These are phyloP conservation scores for Tetragnatha versicolor DNA, from an alignment of 1,140 invertebrate genomes.

Conservation along the genomic window DNA sequence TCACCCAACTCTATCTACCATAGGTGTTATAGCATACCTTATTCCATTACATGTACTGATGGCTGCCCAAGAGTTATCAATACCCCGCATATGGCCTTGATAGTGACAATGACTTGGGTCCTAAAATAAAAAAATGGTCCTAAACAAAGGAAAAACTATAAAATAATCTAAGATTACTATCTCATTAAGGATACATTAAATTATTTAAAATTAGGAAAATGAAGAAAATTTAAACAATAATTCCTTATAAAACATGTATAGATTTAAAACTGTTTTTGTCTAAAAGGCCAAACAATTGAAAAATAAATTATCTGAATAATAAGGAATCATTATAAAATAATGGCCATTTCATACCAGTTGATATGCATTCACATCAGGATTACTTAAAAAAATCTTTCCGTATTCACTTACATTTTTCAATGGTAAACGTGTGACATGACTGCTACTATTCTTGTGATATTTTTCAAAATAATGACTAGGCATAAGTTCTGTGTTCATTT, in stretches of 20 bases:
- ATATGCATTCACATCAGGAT: conserved; percentile 43
- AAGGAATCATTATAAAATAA: too few relatives aligned
- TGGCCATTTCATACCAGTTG: too few relatives aligned
- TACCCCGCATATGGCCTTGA: conserved; percentile 76
- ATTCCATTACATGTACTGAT: conserved; percentile 84
- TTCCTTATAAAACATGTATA: too few relatives aligned
- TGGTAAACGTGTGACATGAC: conserved; percentile 71
- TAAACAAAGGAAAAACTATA: conserved; percentile 29
- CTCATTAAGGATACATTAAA: too few relatives aligned
- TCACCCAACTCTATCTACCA: too few relatives aligned
- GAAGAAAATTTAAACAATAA: too few relatives aligned
- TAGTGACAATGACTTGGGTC: conserved; percentile 82
- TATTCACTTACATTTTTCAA: conserved; percentile 69
- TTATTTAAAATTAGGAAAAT: too few relatives aligned
- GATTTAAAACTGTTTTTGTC: too few relatives aligned
- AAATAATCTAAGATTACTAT: too few relatives aligned
- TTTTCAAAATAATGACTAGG: conserved; percentile 76
- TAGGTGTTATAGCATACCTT: conserved; percentile 64
- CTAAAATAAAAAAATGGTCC: conserved; percentile 67
- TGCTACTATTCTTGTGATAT: conserved; percentile 74
- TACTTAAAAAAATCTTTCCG: conserved; percentile 26
- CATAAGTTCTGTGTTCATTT: conserved; percentile 69
- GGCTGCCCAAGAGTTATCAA: conserved; percentile 79
- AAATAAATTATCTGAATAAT: too few relatives aligned
- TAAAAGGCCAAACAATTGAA: too few relatives aligned